phyloP scores from a whole-genome alignment of 1,140 invertebrate species.

The Schlechtendalia chinensis region DNA sequence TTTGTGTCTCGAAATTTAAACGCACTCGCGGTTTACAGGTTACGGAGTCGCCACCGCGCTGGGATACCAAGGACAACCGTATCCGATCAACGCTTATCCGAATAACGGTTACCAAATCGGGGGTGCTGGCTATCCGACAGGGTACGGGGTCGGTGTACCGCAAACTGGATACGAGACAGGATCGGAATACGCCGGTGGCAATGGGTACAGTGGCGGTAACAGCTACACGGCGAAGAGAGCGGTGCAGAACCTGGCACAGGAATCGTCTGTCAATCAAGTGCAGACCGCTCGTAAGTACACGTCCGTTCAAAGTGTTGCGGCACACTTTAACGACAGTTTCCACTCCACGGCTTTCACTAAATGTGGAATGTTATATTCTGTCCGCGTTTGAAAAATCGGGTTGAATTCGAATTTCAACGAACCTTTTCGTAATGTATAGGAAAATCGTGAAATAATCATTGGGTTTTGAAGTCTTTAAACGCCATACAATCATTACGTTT shows the following conservation, averaged over 20 bases:
- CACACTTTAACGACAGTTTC: neutral
- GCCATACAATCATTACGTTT: no score
- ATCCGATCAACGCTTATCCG: neutral
- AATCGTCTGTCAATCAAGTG: neutral
- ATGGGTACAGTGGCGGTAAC: neutral
- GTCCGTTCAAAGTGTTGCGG: neutral
- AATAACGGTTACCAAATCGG: neutral
- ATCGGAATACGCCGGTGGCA: neutral
- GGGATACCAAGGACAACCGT: neutral
- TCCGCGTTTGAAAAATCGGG: no score
- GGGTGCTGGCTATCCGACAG: neutral
- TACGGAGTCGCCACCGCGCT: conserved; percentile 1
- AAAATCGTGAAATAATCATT: no score
- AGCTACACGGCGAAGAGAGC: conserved; percentile 4
- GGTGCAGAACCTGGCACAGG: neutral
- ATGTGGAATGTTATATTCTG: no score
- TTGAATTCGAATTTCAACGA: no score
- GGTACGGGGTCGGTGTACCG: neutral
- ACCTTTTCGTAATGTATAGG: no score
- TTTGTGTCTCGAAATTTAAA: neutral
- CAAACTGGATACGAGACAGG: neutral
- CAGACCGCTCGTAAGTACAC: conserved; percentile 27
- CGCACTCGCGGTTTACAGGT: neutral
- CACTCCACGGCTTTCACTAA: neutral
- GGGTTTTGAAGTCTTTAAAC: no score